These are phyloP conservation scores for Erebia palarica DNA, from an alignment of 2,888 invertebrate genomes.

Conservation along the genomic window DNA sequence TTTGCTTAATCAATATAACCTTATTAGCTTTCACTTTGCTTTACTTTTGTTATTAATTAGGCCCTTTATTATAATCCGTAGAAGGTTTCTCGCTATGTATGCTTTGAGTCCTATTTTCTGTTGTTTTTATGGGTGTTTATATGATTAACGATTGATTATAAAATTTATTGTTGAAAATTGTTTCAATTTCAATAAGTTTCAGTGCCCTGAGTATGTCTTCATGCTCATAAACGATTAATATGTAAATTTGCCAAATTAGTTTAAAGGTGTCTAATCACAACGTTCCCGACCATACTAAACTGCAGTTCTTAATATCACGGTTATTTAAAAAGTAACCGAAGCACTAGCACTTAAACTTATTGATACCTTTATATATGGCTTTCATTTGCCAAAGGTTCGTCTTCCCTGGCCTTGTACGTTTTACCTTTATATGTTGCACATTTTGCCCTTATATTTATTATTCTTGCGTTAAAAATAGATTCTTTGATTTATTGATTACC, in stretches of 20 bases:
- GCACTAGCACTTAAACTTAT: too few species aligned
- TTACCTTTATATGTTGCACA: slow-evolving; percentile 36
- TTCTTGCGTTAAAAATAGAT: neutral
- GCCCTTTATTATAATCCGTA: neutral
- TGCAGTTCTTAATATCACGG: too few species aligned
- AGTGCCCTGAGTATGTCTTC: neutral
- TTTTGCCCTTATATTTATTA: slow-evolving; percentile 23
- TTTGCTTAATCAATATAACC: neutral
- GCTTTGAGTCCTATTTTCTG: neutral
- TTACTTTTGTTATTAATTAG: neutral
- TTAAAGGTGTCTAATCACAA: too few species aligned
- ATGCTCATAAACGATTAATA: too few species aligned
- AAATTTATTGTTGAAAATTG: too few species aligned
- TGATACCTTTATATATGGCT: too few species aligned
- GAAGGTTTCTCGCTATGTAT: neutral
- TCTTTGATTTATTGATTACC: neutral
- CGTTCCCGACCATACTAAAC: too few species aligned
- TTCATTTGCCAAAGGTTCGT: neutral
- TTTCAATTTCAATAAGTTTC: neutral
- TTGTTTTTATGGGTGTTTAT: neutral
- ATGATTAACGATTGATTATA: neutral
- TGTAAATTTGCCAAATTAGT: too few species aligned
- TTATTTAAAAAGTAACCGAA: too few species aligned
- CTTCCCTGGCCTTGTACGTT: neutral
- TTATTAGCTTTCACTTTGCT: neutral